Conservation (phyloP, 2,797 vertebrate genomes). For the Tolypeutes matacus region DNA sequence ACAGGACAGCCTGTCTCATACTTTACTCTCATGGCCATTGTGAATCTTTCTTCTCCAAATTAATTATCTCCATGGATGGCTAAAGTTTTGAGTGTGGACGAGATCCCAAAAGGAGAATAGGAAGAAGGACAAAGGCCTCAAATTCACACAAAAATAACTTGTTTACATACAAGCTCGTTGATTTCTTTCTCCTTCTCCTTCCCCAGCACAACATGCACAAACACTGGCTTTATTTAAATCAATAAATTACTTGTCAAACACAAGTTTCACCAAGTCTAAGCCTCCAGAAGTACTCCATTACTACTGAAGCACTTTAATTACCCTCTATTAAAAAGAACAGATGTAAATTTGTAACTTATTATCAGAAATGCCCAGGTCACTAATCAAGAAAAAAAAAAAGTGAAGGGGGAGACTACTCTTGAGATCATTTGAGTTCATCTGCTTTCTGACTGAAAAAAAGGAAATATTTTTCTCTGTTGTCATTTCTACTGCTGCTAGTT, state of each 20-base stretch:
- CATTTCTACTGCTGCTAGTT: not conserved
- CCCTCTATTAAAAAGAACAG: conserved; percentile 41
- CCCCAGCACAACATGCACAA: not conserved
- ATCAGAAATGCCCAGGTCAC: conserved; percentile 56
- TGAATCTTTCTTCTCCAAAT: conserved; percentile 55
- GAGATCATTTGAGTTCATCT: not conserved
- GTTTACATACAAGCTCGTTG: not conserved
- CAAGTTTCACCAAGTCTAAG: not conserved
- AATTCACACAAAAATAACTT: conserved; percentile 2
- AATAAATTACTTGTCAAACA: conserved; percentile 69
- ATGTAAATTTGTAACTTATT: conserved; percentile 57
- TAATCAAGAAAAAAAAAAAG: conserved; percentile 36
- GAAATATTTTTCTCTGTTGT: not conserved
- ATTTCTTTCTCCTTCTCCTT: conserved; percentile 7
- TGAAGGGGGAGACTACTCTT: not conserved
- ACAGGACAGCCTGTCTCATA: not conserved
- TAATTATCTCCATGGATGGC: not conserved
- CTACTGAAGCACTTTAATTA: conserved; percentile 56
- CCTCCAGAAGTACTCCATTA: conserved; percentile 26
- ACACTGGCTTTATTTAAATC: conserved; percentile 64
- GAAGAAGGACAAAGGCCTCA: not conserved
- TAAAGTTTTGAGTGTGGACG: conserved; percentile 13
- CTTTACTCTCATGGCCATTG: not conserved
- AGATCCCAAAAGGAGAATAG: not conserved
- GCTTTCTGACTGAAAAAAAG: conserved; percentile 27